A percentile compares a stretch with the other conserved stretches of the same genome.
phyloP scores from a whole-genome alignment of 2,888 invertebrate genomes.

The Troilus luridus region DNA sequence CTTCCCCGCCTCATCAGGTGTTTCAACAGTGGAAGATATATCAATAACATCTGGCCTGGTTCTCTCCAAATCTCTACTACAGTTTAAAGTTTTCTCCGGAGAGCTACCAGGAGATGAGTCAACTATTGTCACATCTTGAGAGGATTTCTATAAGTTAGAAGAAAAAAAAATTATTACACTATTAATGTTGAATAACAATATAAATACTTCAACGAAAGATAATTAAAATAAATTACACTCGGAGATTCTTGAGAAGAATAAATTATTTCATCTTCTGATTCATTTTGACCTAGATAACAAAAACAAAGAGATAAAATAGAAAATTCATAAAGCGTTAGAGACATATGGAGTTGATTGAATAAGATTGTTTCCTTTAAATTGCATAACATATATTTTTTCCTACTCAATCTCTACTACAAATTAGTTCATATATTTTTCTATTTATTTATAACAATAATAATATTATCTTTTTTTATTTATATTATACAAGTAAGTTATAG shows the following conservation, averaged over 20 bases:
- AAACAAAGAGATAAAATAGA: not conserved
- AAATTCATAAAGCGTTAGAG: not conserved
- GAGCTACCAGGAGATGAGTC: conserved; percentile 49
- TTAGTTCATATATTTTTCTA: not conserved
- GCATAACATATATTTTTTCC: not conserved
- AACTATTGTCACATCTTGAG: conserved; percentile 38
- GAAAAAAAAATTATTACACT: not conserved
- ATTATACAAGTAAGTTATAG: too few species aligned
- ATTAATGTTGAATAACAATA: not conserved
- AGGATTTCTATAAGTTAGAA: not conserved
- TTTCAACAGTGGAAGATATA: conserved; percentile 53
- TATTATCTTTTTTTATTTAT: too few species aligned
- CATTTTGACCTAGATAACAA: conserved; percentile 23
- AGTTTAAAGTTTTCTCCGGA: conserved; percentile 18
- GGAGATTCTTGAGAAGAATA: conserved; percentile 52
- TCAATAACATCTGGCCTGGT: conserved; percentile 32
- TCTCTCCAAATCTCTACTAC: not conserved
- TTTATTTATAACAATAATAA: not conserved
- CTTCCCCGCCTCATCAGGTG: not conserved
- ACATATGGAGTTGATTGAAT: not conserved
- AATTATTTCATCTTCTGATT: conserved; percentile 48
- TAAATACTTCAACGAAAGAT: not conserved
- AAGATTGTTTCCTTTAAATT: not conserved
- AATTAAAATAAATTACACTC: conserved; percentile 5
- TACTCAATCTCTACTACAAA: not conserved